Evolutionary conservation across 2,113 vertebrate species (phyloP).

Genomic region (Phalacrocorax carbo): DNA sequence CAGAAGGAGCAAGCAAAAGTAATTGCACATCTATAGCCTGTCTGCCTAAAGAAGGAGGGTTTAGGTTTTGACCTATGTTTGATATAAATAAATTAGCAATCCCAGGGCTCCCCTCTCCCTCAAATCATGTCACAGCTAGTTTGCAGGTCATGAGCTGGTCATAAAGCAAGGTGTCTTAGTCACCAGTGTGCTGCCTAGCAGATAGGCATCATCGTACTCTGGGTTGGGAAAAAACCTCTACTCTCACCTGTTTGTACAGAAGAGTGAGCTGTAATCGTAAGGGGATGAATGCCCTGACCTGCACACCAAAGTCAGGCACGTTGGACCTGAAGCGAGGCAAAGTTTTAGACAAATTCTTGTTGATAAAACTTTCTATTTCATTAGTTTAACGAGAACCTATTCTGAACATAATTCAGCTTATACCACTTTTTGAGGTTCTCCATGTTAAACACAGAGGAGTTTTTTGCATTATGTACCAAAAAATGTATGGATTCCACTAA

Average conservation of each 20-base stretch:
- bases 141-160: neutral
- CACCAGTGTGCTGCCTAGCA: neutral
- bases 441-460: rapidly evolving
- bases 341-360: neutral
- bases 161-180: neutral
- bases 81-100: neutral
- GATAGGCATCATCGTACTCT: neutral
- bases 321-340: neutral
- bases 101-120: neutral
- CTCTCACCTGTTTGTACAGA: neutral
- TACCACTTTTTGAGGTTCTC: neutral
- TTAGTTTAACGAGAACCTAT: neutral
- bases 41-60: neutral
- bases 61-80: neutral
- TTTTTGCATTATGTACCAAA: neutral
- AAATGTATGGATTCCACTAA: neutral
- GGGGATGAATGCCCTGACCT: neutral
- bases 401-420: neutral
- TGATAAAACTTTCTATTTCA: neutral
- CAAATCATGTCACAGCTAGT: neutral
- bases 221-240: neutral
- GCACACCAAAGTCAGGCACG: neutral
- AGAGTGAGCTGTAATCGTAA: neutral
- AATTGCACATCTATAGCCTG: neutral
- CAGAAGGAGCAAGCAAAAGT: neutral